Evolutionary conservation across 2,797 vertebrate species (phyloP).

Genomic region (Anolis apletophallus): DNA sequence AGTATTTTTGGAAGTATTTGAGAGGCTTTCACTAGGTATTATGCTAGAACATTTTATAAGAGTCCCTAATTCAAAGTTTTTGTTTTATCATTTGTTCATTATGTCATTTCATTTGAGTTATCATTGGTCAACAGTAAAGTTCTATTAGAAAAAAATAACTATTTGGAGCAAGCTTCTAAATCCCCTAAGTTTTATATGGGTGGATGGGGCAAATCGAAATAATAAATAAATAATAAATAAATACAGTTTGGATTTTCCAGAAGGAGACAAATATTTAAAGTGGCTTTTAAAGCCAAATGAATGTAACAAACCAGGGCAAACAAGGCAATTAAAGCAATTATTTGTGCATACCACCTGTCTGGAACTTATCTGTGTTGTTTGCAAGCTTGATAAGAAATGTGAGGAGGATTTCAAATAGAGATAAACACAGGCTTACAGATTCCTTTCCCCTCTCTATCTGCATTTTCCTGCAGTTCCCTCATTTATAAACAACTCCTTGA

Average conservation of each 20-base stretch:
- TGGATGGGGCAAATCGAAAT: too few relatives aligned
- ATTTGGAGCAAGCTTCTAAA: background rate
- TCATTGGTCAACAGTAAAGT: background rate
- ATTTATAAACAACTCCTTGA: background rate
- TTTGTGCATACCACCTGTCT: constrained; percentile 4
- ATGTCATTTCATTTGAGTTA: background rate
- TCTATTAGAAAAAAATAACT: background rate
- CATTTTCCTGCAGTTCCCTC: background rate
- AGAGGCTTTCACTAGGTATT: too few relatives aligned
- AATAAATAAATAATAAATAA: too few relatives aligned
- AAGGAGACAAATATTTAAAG: background rate
- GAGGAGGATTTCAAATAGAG: background rate
- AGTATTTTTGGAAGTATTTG: too few relatives aligned
- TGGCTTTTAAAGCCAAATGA: background rate
- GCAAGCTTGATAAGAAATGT: background rate
- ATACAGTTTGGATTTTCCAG: background rate
- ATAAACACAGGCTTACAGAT: constrained; percentile 14
- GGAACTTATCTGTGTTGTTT: background rate
- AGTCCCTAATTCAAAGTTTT: background rate
- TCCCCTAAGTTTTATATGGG: background rate
- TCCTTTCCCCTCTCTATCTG: background rate
- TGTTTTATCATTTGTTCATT: background rate
- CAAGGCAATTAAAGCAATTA: constrained; percentile 10
- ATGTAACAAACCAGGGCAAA: background rate
- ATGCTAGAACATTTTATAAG: too few relatives aligned